phyloP scores from a whole-genome alignment of 2,797 vertebrate species.

The Sebastes wilsoni region DNA sequence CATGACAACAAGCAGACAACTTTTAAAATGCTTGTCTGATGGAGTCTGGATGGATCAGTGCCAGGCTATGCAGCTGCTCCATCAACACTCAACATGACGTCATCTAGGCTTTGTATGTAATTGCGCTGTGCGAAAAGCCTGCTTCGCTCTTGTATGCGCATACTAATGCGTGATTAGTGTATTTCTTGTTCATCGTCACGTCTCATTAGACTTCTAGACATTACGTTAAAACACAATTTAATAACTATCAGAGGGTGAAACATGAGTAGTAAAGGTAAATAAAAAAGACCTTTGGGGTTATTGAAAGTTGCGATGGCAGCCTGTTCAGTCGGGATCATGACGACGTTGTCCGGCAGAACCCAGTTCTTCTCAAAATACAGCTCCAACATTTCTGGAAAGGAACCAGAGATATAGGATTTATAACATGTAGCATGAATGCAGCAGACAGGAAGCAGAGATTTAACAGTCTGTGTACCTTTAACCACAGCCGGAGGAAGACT shows the following conservation, averaged over 20 bases:
- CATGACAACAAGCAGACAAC: no score
- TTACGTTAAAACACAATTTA: neutral
- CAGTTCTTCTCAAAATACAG: conserved; percentile 87
- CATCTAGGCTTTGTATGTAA: no score
- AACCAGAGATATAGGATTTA: neutral
- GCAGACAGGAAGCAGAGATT: neutral
- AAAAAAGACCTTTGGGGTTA: conserved; percentile 77
- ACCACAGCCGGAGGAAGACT: conserved; percentile 68
- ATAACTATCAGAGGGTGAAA: neutral
- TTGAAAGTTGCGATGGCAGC: conserved; percentile 85
- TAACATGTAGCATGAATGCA: neutral
- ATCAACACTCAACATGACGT: no score
- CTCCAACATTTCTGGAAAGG: conserved; percentile 66
- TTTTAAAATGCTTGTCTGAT: no score
- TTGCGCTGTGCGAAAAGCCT: no score
- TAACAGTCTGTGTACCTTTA: conserved; percentile 29
- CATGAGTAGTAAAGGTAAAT: neutral
- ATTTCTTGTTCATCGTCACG: no score
- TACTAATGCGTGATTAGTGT: no score
- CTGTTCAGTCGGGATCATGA: conserved; percentile 78
- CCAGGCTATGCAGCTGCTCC: no score
- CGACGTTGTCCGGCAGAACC: conserved; percentile 43
- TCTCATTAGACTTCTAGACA: no score
- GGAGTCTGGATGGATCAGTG: no score
- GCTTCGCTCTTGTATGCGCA: no score